These are phyloP conservation scores for Paramormyrops hopkinsi DNA, from an alignment of 2,797 vertebrate species.

Conservation along the genomic window DNA sequence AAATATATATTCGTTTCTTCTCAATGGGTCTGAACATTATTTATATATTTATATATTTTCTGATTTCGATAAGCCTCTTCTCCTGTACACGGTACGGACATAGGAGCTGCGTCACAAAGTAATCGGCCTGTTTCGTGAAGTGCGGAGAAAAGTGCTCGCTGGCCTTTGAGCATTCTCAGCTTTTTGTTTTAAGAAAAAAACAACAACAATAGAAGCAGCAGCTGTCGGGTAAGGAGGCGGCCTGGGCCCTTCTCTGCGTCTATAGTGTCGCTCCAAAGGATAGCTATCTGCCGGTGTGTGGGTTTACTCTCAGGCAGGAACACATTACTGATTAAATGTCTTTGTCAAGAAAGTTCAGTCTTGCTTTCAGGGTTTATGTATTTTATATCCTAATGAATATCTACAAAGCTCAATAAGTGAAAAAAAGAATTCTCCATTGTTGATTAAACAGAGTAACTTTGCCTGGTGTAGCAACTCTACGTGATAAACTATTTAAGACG, in stretches of 20 bases:
- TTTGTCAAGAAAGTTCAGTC: conserved; percentile 20
- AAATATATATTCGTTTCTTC: conserved; percentile 64
- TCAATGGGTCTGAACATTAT: conserved; percentile 57
- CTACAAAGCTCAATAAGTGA: conserved; percentile 19
- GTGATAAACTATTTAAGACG: conserved; percentile 22
- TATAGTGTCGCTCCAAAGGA: neutral
- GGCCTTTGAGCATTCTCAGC: neutral
- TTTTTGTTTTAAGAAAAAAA: neutral
- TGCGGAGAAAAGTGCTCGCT: neutral
- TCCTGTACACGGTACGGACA: conserved; percentile 53
- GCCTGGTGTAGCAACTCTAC: neutral
- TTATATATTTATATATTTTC: conserved; percentile 66
- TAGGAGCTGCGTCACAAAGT: conserved; percentile 26
- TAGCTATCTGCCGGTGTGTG: neutral
- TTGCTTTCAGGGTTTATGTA: neutral
- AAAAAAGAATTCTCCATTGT: neutral
- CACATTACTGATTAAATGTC: conserved; percentile 14
- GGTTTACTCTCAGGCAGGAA: neutral
- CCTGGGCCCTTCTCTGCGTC: conserved; percentile 10
- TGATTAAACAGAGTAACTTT: neutral
- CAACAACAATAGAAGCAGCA: neutral
- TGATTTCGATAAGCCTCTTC: conserved; percentile 48
- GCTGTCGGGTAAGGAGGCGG: conserved; percentile 12
- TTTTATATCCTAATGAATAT: conserved; percentile 6
- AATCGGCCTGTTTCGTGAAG: conserved; percentile 30